Evolutionary conservation across 2,113 vertebrate genomes (phyloP).

Genomic region (Carassius carassius): DNA sequence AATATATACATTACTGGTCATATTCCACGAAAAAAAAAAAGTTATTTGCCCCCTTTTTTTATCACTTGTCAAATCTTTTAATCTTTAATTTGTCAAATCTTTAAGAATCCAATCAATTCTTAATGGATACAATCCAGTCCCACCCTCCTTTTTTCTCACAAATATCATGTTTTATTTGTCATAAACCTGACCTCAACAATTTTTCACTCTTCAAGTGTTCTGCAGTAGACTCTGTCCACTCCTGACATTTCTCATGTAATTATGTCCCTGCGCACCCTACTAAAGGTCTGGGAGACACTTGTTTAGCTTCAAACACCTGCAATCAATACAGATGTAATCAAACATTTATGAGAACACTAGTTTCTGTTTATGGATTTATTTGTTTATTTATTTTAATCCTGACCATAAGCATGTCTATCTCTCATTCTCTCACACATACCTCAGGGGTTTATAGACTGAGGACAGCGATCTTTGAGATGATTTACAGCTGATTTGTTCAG

Average conservation of each 20-base stretch:
- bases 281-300: conserved; percentile 78
- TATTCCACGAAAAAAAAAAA: too few species aligned
- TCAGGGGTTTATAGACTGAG: conserved; percentile 76
- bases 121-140: not conserved
- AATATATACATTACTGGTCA: not conserved
- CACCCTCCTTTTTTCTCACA: not conserved
- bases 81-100: too few species aligned
- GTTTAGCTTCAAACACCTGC: conserved; percentile 78
- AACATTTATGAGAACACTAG: conserved; percentile 78
- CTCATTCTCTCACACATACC: conserved; percentile 34
- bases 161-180: not conserved
- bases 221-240: conserved; percentile 41
- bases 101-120: not conserved
- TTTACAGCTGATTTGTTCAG: conserved; percentile 70
- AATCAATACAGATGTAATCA: conserved; percentile 79
- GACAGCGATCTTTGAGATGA: conserved; percentile 70
- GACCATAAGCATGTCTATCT: conserved; percentile 37
- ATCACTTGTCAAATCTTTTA: not conserved
- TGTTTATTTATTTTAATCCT: conserved; percentile 56
- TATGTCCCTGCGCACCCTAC: conserved; percentile 68
- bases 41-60: not conserved
- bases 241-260: conserved; percentile 79
- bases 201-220: not conserved
- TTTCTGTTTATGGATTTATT: conserved; percentile 62
- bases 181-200: not conserved